Percentiles rank a stretch among this genome's conserved stretches.
These are phyloP conservation scores for Crambe crambe DNA, from an alignment of 37 sponge, comb jelly and placozoan genomes.

Conservation along the genomic window DNA sequence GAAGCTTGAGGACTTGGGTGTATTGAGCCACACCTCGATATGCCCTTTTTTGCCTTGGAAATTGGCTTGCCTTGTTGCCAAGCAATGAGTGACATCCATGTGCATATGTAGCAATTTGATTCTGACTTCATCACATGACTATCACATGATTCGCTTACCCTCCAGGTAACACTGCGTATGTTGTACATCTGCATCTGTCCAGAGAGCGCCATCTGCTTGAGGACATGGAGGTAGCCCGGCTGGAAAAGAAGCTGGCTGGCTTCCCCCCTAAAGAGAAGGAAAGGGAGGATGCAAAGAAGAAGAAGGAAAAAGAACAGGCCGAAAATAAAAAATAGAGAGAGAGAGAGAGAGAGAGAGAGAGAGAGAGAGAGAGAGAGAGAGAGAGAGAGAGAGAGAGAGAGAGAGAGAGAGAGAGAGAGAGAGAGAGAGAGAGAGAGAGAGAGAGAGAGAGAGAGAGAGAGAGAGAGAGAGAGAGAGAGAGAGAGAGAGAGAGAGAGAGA, in stretches of 20 bases:
- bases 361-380: constrained; percentile 28
- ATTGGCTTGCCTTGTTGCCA: no score
- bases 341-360: background rate
- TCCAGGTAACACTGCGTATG: constrained; percentile 58
- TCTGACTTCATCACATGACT: no score
- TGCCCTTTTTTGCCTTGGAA: no score
- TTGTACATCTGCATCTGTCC: constrained; percentile 60
- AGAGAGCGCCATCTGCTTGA: constrained; percentile 60
- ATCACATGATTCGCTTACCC: no score
- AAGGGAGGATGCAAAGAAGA: background rate
- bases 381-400: constrained; percentile 15
- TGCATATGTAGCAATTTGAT: no score
- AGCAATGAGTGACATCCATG: no score
- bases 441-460: background rate
- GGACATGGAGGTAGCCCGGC: constrained; percentile 63
- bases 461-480: constrained; percentile 16
- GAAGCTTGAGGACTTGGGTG: no score
- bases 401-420: background rate
- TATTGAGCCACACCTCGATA: no score
- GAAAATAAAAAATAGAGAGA: background rate
- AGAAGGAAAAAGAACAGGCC: background rate
- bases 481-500: constrained; percentile 32
- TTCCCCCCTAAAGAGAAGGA: constrained; percentile 37
- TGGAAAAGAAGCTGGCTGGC: constrained; percentile 54
- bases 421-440: background rate